Conservation (phyloP, 2,797 vertebrate genomes). For the Onychomys arenicola region DNA sequence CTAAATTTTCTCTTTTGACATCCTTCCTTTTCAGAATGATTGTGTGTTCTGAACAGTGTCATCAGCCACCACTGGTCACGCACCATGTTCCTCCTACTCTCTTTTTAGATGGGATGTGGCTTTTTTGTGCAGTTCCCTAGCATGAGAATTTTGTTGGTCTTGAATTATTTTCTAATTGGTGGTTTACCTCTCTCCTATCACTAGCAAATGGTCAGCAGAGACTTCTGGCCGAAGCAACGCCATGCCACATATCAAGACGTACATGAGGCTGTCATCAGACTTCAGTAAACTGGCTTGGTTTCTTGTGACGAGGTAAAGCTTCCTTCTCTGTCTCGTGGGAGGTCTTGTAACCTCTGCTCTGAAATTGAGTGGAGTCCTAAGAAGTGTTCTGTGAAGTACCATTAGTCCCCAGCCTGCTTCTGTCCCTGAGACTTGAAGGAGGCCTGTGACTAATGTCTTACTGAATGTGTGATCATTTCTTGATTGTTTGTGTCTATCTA, state of each 20-base stretch:
- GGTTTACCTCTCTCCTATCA: constrained; percentile 20
- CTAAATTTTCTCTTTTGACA: not conserved
- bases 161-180: not conserved
- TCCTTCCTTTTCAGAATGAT: not conserved
- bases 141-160: not conserved
- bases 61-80: not conserved
- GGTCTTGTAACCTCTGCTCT: not conserved
- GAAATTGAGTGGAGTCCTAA: not conserved
- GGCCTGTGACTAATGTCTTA: not conserved
- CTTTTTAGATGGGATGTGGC: not conserved
- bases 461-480: not conserved
- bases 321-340: not conserved
- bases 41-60: not conserved
- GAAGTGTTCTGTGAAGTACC: not conserved
- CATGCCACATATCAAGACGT: constrained; percentile 99
- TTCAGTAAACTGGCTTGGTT: constrained; percentile 96
- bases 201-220: constrained; percentile 95
- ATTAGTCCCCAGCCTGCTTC: not conserved
- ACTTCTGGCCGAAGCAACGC: constrained; percentile 94
- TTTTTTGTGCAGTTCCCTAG: not conserved
- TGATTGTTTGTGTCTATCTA: not conserved
- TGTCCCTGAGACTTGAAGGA: not conserved
- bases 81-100: too few species aligned
- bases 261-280: constrained; percentile 95
- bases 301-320: constrained; percentile 94